Conservation (phyloP, 2,797 vertebrate species). For the Carcharodon carcharias region DNA sequence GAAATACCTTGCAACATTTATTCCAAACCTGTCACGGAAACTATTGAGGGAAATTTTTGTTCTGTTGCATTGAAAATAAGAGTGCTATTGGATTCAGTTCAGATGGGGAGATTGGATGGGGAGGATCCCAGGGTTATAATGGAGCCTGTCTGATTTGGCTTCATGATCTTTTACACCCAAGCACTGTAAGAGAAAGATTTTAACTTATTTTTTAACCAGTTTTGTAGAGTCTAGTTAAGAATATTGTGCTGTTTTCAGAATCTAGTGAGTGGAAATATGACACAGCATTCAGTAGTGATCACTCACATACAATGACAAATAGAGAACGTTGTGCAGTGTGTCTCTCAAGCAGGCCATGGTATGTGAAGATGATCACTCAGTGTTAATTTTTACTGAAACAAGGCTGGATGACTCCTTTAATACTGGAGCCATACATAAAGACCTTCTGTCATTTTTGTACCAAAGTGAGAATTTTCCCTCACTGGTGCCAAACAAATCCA, state of each 20-base stretch:
- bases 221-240: neutral
- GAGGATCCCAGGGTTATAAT: neutral
- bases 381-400: neutral
- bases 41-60: neutral
- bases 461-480: neutral
- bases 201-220: neutral
- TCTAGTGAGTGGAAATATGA: neutral
- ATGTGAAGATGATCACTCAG: neutral
- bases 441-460: neutral
- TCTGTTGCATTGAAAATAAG: neutral
- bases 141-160: neutral
- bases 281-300: neutral
- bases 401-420: neutral
- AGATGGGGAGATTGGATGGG: neutral
- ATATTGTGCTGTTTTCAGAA: neutral
- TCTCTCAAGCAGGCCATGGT: neutral
- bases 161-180: neutral
- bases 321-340: neutral
- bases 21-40: neutral
- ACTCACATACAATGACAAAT: neutral
- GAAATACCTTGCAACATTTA: neutral
- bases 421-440: constrained; percentile 2
- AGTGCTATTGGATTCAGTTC: neutral
- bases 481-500: neutral
- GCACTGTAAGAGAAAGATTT: neutral